These are phyloP conservation scores for Cephus cinctus DNA, from an alignment of 1,140 invertebrate genomes.

Conservation along the genomic window DNA sequence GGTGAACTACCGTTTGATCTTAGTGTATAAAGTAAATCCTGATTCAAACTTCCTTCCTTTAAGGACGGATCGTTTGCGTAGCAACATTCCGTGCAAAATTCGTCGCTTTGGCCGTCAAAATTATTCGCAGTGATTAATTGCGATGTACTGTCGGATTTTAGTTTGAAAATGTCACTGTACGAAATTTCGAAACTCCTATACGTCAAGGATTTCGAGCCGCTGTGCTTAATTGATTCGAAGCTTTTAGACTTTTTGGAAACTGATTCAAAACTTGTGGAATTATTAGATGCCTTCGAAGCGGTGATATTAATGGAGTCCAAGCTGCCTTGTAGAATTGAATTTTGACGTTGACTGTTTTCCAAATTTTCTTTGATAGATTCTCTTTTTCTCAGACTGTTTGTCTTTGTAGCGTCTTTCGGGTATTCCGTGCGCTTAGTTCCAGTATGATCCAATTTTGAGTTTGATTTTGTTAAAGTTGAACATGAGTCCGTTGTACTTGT, in stretches of 20 bases:
- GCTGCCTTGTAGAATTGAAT: conserved; percentile 37
- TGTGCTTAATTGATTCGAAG: conserved; percentile 47
- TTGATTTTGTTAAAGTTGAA: too few species aligned
- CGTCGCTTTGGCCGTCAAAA: conserved; percentile 36
- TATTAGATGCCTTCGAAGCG: conserved; percentile 15
- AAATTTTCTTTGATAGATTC: too few species aligned
- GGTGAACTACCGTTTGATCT: conserved; percentile 44
- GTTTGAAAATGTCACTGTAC: conserved; percentile 10
- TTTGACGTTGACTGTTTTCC: too few species aligned
- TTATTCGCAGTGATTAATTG: conserved; percentile 33
- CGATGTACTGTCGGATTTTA: conserved; percentile 37
- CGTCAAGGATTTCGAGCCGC: conserved; percentile 7
- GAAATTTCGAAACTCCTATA: conserved; percentile 10
- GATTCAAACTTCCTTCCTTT: conserved; percentile 18
- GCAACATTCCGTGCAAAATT: conserved; percentile 48
- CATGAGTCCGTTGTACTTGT: too few species aligned
- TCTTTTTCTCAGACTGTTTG: too few species aligned
- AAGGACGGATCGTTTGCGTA: conserved; percentile 40
- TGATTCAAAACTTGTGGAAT: conserved; percentile 20
- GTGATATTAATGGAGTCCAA: conserved; percentile 45
- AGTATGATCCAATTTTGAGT: too few species aligned
- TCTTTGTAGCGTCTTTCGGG: too few species aligned
- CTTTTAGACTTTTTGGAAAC: conserved; percentile 52
- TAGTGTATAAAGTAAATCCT: conserved; percentile 41
- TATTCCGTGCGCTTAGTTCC: too few species aligned